Conservation (phyloP, 2,113 vertebrate species). For the Thunnus maccoyii region DNA sequence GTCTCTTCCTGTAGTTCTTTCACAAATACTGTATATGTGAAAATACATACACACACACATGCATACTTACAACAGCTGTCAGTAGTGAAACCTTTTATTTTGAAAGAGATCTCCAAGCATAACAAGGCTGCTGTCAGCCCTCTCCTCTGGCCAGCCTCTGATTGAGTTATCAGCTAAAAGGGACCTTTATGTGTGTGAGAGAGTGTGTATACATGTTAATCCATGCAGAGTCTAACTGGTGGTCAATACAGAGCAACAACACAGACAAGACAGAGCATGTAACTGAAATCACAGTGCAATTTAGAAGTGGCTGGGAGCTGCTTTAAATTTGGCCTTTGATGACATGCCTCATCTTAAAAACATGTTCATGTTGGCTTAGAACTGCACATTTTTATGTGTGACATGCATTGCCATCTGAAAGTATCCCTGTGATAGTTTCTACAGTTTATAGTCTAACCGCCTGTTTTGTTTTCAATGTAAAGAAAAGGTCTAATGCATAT, state of each 20-base stretch:
- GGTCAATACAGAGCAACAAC: slow-evolving; percentile 33
- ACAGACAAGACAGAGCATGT: not conserved
- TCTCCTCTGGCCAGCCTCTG: slow-evolving; percentile 7
- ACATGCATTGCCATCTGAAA: too few relatives aligned
- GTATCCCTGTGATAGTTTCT: too few relatives aligned
- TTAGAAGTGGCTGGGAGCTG: too few relatives aligned
- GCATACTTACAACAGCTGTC: slow-evolving; percentile 20
- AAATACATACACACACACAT: not conserved
- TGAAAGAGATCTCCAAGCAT: slow-evolving; percentile 24
- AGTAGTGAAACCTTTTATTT: slow-evolving; percentile 51
- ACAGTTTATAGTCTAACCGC: too few relatives aligned
- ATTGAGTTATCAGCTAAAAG: slow-evolving; percentile 49
- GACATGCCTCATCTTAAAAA: too few relatives aligned
- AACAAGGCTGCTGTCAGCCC: slow-evolving; percentile 44
- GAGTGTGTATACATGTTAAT: slow-evolving; percentile 16
- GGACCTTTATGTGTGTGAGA: slow-evolving; percentile 15
- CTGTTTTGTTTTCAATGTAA: too few relatives aligned
- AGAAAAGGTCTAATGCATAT: too few relatives aligned
- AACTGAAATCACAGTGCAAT: not conserved
- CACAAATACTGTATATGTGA: not conserved
- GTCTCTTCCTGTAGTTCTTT: not conserved
- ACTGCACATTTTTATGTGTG: too few relatives aligned
- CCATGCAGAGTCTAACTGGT: slow-evolving; percentile 13
- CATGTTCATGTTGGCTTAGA: too few relatives aligned
- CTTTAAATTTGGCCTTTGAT: too few relatives aligned